Evolutionary conservation across 1,140 invertebrate species (phyloP).

Genomic region (Magallana gigas): DNA sequence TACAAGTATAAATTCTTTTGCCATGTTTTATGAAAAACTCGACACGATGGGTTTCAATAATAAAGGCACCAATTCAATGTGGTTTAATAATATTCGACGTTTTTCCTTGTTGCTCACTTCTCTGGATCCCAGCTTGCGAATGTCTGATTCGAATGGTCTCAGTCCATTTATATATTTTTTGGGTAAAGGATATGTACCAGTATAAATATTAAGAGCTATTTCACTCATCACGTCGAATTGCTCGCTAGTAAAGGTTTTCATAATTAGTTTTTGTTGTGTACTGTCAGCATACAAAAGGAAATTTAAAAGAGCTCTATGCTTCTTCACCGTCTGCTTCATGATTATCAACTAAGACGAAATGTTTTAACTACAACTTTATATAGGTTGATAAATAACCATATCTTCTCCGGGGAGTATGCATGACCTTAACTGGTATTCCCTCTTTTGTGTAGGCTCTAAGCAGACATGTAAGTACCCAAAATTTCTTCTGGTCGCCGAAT

Average conservation of each 20-base stretch:
- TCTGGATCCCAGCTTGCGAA: slow-evolving; percentile 34
- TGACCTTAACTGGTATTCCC: slow-evolving; percentile 48
- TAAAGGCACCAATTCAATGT: not conserved
- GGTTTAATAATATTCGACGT: not conserved
- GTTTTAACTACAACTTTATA: slow-evolving; percentile 16
- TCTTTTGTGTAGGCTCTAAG: slow-evolving; percentile 40
- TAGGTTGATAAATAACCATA: slow-evolving; percentile 43
- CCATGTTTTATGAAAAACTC: slow-evolving; percentile 16
- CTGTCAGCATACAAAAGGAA: slow-evolving; percentile 17
- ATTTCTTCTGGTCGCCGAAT: slow-evolving; percentile 21
- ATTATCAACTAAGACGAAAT: slow-evolving; percentile 22
- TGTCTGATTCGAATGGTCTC: slow-evolving; percentile 35
- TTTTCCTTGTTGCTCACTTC: slow-evolving; percentile 21
- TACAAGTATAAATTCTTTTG: slow-evolving; percentile 35
- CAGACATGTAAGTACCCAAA: slow-evolving; percentile 50
- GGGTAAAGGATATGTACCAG: not conserved
- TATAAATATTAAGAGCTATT: slow-evolving; percentile 44
- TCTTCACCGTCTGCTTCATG: slow-evolving; percentile 35
- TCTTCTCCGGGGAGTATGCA: slow-evolving; percentile 50
- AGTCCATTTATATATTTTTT: slow-evolving; percentile 31
- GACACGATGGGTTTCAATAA: slow-evolving; percentile 40
- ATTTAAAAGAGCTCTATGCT: slow-evolving; percentile 18
- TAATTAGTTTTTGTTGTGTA: slow-evolving; percentile 22
- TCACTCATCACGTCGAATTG: slow-evolving; percentile 37
- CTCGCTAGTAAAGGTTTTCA: slow-evolving; percentile 33